Evolutionary conservation across 2,113 vertebrate species (phyloP).

Genomic region (Meleagris gallopavo): DNA sequence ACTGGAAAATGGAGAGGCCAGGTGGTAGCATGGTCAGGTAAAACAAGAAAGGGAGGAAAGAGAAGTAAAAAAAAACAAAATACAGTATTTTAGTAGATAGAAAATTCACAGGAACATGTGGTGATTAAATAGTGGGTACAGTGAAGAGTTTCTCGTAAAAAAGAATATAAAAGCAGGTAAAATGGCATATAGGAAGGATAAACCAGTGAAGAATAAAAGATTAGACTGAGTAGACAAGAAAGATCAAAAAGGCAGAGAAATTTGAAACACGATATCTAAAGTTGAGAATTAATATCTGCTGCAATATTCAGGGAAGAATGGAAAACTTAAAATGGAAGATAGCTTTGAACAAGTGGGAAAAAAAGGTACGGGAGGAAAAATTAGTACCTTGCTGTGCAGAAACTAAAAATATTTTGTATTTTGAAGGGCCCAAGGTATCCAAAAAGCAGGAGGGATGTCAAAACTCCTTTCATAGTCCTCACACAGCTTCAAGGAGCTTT

Average conservation of each 20-base stretch:
- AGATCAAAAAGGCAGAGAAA: constrained; percentile 43
- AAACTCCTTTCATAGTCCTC: neutral
- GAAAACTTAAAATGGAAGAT: neutral
- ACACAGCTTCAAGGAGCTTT: neutral
- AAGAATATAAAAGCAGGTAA: neutral
- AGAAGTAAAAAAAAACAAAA: constrained; percentile 24
- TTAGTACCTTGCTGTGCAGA: neutral
- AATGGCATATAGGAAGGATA: neutral
- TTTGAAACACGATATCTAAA: neutral
- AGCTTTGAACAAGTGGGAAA: neutral
- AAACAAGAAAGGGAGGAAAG: constrained; percentile 30
- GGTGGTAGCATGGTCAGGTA: neutral
- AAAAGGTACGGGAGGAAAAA: neutral
- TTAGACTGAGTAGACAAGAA: neutral
- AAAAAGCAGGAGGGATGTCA: neutral
- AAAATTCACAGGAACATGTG: neutral
- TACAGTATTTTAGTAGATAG: constrained; percentile 24
- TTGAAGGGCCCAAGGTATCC: neutral
- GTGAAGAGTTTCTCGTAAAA: constrained; percentile 27
- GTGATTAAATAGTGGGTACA: neutral
- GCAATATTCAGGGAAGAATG: neutral
- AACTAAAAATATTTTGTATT: neutral
- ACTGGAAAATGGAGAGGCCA: constrained; percentile 35
- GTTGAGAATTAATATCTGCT: neutral
- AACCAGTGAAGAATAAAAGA: neutral